phyloP scores from a whole-genome alignment of 2,888 invertebrate genomes.

The Aporophyla lueneburgensis region DNA sequence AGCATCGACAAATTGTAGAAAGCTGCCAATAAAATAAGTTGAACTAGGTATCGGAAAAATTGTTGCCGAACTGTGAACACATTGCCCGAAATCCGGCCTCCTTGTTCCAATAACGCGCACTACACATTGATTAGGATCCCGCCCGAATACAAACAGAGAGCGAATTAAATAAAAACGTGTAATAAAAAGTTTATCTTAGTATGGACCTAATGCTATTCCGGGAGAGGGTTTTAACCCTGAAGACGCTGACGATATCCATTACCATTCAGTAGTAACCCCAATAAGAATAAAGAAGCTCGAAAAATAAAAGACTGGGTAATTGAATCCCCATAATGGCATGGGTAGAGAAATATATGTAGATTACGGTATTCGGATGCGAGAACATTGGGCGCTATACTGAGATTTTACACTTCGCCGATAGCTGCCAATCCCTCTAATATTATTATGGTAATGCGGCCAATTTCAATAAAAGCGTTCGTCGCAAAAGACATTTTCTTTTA shows the following conservation, averaged over 20 bases:
- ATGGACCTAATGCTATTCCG: constrained; percentile 69
- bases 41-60: constrained; percentile 31
- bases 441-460: constrained; percentile 90
- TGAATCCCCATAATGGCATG: constrained; percentile 84
- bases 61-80: constrained; percentile 40
- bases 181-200: constrained; percentile 72
- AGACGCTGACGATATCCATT: constrained; percentile 74
- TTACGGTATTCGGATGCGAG: constrained; percentile 77
- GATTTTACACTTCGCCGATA: constrained; percentile 87
- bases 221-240: constrained; percentile 70
- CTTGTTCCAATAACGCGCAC: constrained; percentile 56
- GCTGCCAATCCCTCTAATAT: constrained; percentile 90
- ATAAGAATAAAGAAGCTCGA: constrained; percentile 79
- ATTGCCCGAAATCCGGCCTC: constrained; percentile 38
- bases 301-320: constrained; percentile 84
- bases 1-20: background rate
- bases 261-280: constrained; percentile 74
- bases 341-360: constrained; percentile 83
- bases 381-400: constrained; percentile 84
- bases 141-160: constrained; percentile 62
- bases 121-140: constrained; percentile 67
- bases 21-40: constrained; percentile 42
- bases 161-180: constrained; percentile 70
- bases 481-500: constrained; percentile 83
- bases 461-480: constrained; percentile 89